phyloP scores from a whole-genome alignment of 2,888 invertebrate species.

The Allolobophora icterica region DNA sequence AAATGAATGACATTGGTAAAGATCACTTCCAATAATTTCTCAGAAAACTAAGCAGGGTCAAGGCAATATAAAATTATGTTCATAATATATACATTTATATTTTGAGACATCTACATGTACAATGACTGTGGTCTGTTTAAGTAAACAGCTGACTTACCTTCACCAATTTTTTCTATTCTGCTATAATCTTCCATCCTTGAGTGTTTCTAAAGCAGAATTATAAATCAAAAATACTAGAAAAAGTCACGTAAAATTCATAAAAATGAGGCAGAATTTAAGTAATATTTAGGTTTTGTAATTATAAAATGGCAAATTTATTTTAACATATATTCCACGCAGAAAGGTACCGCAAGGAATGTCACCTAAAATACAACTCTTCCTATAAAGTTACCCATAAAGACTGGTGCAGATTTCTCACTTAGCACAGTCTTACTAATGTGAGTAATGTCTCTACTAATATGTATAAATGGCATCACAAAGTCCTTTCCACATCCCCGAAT shows the following conservation, averaged over 20 bases:
- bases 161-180: constrained; percentile 95
- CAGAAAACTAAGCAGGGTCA: too few relatives aligned
- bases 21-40: too few relatives aligned
- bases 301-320: not conserved
- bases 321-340: not conserved
- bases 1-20: too few relatives aligned
- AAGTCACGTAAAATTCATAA: not conserved
- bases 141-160: constrained; percentile 71
- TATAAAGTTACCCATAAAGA: not conserved
- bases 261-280: not conserved
- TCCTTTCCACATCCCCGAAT: not conserved
- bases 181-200: constrained; percentile 84
- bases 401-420: not conserved
- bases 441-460: not conserved
- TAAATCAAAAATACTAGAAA: not conserved
- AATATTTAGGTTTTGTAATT: not conserved
- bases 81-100: too few relatives aligned
- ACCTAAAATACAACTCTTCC: not conserved
- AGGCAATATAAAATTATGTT: too few relatives aligned
- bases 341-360: not conserved
- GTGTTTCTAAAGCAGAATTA: not conserved
- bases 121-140: too few relatives aligned
- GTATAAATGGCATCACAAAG: not conserved
- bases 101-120: too few relatives aligned
- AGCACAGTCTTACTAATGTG: not conserved